A percentile compares a stretch with the other conserved stretches of the same genome.
Conservation (phyloP, 2,113 vertebrate genomes). For the Meleagris gallopavo region DNA sequence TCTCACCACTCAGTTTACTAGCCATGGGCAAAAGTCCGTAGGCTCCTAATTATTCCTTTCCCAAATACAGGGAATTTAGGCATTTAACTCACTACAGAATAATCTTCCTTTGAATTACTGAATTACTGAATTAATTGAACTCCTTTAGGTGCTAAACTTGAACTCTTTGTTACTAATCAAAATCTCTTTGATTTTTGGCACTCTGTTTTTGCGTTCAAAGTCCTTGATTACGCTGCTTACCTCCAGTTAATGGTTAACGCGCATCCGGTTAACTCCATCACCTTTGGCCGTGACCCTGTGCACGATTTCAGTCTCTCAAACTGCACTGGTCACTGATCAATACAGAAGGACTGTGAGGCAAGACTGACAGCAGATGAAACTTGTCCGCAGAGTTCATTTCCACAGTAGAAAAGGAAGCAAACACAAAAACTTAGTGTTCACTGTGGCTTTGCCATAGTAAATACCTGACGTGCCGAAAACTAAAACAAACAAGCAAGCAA, state of each 20-base stretch:
- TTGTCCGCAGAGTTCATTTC: not conserved
- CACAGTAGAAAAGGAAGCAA: constrained; percentile 11
- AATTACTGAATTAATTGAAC: no score
- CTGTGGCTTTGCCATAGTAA: not conserved
- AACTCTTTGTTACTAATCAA: not conserved
- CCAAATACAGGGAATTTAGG: not conserved
- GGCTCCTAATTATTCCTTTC: not conserved
- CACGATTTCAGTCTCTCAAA: not conserved
- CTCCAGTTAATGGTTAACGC: constrained; percentile 47
- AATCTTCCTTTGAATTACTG: not conserved
- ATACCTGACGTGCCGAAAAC: not conserved
- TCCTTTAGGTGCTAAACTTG: not conserved
- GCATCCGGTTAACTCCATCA: not conserved
- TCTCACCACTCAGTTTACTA: not conserved
- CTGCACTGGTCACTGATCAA: not conserved
- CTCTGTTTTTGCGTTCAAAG: constrained; percentile 12
- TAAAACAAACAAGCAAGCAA: not conserved
- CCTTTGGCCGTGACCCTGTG: constrained; percentile 8
- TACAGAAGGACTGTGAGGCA: not conserved
- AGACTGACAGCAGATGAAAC: not conserved
- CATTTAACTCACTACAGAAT: not conserved
- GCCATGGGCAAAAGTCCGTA: not conserved
- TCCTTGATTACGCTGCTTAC: not conserved
- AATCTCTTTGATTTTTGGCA: not conserved
- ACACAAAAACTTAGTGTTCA: not conserved